Evolutionary conservation across 2,888 invertebrate species (phyloP), one percentile per base, ranked within the genome.

Genomic region (Aleiodes alternator): DNA sequence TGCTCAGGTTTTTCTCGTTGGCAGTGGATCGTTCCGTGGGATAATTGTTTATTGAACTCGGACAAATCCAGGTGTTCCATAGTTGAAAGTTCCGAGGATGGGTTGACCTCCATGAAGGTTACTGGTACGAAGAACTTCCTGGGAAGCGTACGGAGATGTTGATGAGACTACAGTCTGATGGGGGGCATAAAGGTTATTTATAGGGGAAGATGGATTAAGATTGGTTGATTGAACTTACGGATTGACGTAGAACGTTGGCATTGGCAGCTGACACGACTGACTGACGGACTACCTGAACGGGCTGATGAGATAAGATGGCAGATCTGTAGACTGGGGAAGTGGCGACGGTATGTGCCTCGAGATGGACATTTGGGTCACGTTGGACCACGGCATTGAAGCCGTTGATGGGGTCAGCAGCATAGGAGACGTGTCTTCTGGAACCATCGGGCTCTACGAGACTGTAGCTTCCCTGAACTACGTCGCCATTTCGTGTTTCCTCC

Each of bases 311-410:
- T 73, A 69, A 75, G 66, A 76, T 14, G 59, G 79, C 51, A 3
- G 79, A 72, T 69, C 80, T 77, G 34, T 76, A 69, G 51, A 78
- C 73, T 12, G 78, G 76, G 4, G 73, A 43, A 23, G 75, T 76
- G 9, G 78, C 76, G 1, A 78, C 77, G 3, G 75, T 53, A 38
- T 74, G 78, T 56, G 82, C 77, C 68, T 81, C 82, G 4, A 85
- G 81, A 50, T 83, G 84, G 75, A 87, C 76, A 51, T 82, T 81
- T 0, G 86, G 87, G 38, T 87, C 84, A 70, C 84, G 85, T 11
- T 87, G 87, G 7, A 87, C 87, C 68, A 88, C 79, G 16, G 88
- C 88, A 79, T 88, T 88, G 77, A 88, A 88, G 48, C 88, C 88
- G 78, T 86, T 88, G 71, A 88, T 81, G 38, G 87, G 85, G 78